Percentiles rank a stretch among this genome's conserved stretches.
phyloP scores from a whole-genome alignment of 2,113 vertebrate genomes.

The Nothobranchius kuhntae region DNA sequence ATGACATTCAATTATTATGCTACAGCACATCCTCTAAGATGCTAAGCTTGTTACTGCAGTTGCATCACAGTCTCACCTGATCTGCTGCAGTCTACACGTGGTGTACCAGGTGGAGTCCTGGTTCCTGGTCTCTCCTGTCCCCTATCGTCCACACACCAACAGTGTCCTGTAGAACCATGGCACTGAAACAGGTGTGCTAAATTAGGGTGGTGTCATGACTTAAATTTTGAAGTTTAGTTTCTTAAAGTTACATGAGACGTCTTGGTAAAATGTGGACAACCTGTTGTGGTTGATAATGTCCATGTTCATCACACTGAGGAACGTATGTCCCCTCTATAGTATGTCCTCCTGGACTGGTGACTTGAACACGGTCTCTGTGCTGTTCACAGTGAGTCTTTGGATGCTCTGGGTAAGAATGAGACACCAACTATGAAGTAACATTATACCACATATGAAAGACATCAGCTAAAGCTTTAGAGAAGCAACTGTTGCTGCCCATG shows the following conservation, averaged over 20 bases:
- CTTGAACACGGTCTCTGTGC: conserved; percentile 59
- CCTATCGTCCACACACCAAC: conserved; percentile 83
- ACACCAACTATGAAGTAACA: too few relatives aligned
- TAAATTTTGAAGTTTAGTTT: too few relatives aligned
- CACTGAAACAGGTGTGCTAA: conserved; percentile 24
- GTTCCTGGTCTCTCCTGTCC: conserved; percentile 84
- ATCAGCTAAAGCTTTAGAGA: too few relatives aligned
- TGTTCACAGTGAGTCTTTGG: conserved; percentile 77
- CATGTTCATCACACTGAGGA: conserved; percentile 83
- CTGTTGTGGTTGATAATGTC: conserved; percentile 41
- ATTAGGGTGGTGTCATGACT: not conserved
- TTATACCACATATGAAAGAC: too few relatives aligned
- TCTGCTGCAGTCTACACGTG: conserved; percentile 58
- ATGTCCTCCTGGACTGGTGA: conserved; percentile 36
- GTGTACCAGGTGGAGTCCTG: conserved; percentile 65
- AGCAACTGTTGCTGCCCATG: too few relatives aligned
- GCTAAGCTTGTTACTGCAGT: too few relatives aligned
- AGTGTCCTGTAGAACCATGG: conserved; percentile 78
- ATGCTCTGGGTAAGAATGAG: conserved; percentile 26
- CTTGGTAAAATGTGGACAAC: not conserved
- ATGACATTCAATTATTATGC: not conserved
- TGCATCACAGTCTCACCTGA: too few relatives aligned
- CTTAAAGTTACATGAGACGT: too few relatives aligned
- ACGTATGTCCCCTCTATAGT: conserved; percentile 57
- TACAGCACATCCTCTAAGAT: too few relatives aligned